Base-by-base conservation (phyloP, 2,888 invertebrate genomes). In the Xestia xanthographa region DNA sequence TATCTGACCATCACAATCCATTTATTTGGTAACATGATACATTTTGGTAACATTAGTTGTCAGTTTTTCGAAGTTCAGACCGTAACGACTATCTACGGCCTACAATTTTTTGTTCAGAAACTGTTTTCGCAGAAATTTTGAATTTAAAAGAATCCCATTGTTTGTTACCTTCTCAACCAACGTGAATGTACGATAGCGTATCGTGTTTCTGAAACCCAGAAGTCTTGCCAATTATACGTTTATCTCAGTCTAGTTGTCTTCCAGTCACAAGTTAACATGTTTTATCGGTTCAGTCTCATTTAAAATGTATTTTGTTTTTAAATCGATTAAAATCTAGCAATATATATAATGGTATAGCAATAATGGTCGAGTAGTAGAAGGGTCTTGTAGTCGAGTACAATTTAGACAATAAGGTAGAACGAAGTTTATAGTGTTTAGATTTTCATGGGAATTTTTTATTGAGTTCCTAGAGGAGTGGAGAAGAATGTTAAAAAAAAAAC, bases 151-250 rank as follows among this genome's bases (percentile, higher is more conserved):
- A 38, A 38, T 17, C 12, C 5, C n/a, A 20, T 56, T 41, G 9
- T 72, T 79, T 56, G 29, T 56, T 48, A 38, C 50, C 22, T 48
- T 29, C 29, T 14, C n/a, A 29, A 22, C 14, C 34, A 63, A 65
- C n/a, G n/a, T n/a, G 26, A 11, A 56, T n/a, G 8, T 29, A 12
- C 45, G 63, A 65, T 72, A 56, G 56, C 14, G n/a, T 71, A 56
- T 72, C 72, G 8, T 14, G 72, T 48, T 48, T 43, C 3, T 5
- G 22, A 73, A 73, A 80, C 65, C 22, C 5, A 12, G 20, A 20
- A 77, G 8, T 26, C n/a, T 56, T 72, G 77, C 80, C 80, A 80
- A 80, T 72, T 72, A 65, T 9, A 72, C 26, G 50, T 73, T 72
- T 78, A 78, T 73, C 65, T 72, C 5, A 43, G 50, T 50, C 45